These are phyloP conservation scores for Athene noctua DNA, from an alignment of 2,113 vertebrate genomes.

Conservation along the genomic window DNA sequence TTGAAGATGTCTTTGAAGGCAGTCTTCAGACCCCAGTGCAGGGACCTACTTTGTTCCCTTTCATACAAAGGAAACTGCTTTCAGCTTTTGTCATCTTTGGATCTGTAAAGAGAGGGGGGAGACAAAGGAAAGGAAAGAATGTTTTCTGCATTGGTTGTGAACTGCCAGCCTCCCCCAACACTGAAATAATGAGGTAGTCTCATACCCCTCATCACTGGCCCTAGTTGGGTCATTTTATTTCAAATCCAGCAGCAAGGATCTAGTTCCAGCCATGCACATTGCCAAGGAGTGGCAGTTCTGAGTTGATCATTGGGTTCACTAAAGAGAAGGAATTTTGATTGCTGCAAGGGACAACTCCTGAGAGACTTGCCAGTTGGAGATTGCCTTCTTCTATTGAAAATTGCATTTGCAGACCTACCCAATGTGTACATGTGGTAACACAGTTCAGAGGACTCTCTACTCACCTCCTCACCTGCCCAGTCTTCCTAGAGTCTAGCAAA, in stretches of 20 bases:
- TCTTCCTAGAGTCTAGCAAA: background rate
- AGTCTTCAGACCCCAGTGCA: background rate
- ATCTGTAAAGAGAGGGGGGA: background rate
- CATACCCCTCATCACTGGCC: background rate
- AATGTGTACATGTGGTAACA: background rate
- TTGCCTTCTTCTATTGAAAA: background rate
- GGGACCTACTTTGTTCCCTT: background rate
- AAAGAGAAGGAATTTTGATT: background rate
- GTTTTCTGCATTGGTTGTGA: background rate
- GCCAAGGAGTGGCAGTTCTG: background rate
- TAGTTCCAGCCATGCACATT: background rate
- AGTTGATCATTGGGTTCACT: background rate
- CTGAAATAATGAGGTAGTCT: background rate
- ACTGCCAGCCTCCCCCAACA: background rate
- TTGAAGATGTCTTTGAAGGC: background rate
- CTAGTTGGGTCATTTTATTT: background rate
- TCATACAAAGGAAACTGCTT: background rate
- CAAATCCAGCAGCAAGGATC: background rate
- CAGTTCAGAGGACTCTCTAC: background rate
- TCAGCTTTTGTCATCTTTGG: background rate
- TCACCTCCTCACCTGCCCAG: background rate
- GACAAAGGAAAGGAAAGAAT: background rate
- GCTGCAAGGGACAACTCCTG: fast-evolving
- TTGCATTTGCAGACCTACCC: background rate
- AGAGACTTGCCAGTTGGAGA: background rate